phyloP scores from a whole-genome alignment of 2,113 vertebrate genomes.

The Ancistrus triradiatus region DNA sequence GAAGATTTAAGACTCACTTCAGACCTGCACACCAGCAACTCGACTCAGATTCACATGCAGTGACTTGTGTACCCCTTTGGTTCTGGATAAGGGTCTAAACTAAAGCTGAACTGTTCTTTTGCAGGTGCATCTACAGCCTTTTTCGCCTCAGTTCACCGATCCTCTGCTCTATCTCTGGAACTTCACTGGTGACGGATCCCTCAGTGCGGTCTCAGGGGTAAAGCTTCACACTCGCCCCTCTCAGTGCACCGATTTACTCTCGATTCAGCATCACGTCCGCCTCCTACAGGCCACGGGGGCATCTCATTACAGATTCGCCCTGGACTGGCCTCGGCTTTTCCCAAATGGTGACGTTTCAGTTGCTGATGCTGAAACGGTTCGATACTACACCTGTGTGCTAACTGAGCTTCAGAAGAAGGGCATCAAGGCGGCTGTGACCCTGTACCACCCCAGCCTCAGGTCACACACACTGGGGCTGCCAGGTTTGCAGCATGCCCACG shows the following conservation, averaged over 20 bases:
- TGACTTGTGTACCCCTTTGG: background rate
- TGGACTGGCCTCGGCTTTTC: constrained; percentile 89
- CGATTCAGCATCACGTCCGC: constrained; percentile 75
- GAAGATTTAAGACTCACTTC: no score
- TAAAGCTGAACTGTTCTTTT: no score
- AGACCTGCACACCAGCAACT: no score
- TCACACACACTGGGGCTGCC: constrained; percentile 76
- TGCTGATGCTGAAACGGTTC: constrained; percentile 74
- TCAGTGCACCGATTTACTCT: constrained; percentile 87
- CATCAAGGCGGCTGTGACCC: constrained; percentile 73
- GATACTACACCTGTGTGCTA: constrained; percentile 85
- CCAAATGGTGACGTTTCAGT: constrained; percentile 73
- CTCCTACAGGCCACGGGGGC: constrained; percentile 77
- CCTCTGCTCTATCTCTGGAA: constrained; percentile 90
- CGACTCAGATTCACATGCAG: no score
- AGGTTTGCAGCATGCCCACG: constrained; percentile 59
- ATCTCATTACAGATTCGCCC: constrained; percentile 85
- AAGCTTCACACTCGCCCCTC: constrained; percentile 72
- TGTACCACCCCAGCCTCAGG: constrained; percentile 82
- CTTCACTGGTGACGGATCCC: constrained; percentile 75
- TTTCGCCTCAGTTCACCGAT: constrained; percentile 88
- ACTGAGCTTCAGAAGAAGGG: constrained; percentile 74
- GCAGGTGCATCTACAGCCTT: constrained; percentile 79
- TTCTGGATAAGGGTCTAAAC: no score
- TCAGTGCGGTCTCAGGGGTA: constrained; percentile 75